Percentiles rank a stretch among this genome's conserved stretches.
Evolutionary conservation across 2,888 invertebrate genomes (phyloP).

Genomic region (Habrosyne pyritoides): DNA sequence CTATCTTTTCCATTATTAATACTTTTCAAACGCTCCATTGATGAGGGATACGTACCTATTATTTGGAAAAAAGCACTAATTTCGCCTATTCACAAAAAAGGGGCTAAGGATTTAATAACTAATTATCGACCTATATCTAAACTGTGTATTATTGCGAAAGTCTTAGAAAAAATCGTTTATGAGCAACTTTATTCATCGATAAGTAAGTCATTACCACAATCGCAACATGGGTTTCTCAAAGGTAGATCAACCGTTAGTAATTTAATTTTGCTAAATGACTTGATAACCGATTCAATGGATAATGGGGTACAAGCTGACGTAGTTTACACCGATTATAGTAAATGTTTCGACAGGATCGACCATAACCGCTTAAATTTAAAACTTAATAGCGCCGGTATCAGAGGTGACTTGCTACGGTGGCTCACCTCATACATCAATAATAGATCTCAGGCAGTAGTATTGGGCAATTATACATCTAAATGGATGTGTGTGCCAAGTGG

Average conservation of each 20-base stretch:
- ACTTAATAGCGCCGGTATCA: not conserved
- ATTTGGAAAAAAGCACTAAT: constrained; percentile 21
- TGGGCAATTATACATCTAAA: not conserved
- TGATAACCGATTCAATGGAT: constrained; percentile 7
- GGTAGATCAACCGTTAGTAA: constrained; percentile 28
- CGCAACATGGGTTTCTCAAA: constrained; percentile 26
- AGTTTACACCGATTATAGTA: constrained; percentile 21
- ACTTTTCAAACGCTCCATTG: constrained; percentile 16
- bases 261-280: constrained; percentile 10
- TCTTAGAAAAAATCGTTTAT: constrained; percentile 21
- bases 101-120: constrained; percentile 8
- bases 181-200: constrained; percentile 16
- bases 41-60: not conserved
- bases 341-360: constrained; percentile 21
- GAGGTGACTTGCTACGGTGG: not conserved
- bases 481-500: not conserved
- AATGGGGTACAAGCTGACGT: constrained; percentile 15
- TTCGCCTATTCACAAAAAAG: constrained; percentile 20
- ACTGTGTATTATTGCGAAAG: constrained; percentile 20
- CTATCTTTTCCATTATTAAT: constrained; percentile 13
- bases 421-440: not conserved
- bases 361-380: constrained; percentile 14
- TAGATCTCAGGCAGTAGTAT: not conserved
- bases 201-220: constrained; percentile 9
- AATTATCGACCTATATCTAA: constrained; percentile 27